Percentiles rank a stretch among this genome's conserved stretches.
These are phyloP conservation scores for Chymomyza amoena DNA, from an alignment of 2,888 invertebrate genomes.

Conservation along the genomic window DNA sequence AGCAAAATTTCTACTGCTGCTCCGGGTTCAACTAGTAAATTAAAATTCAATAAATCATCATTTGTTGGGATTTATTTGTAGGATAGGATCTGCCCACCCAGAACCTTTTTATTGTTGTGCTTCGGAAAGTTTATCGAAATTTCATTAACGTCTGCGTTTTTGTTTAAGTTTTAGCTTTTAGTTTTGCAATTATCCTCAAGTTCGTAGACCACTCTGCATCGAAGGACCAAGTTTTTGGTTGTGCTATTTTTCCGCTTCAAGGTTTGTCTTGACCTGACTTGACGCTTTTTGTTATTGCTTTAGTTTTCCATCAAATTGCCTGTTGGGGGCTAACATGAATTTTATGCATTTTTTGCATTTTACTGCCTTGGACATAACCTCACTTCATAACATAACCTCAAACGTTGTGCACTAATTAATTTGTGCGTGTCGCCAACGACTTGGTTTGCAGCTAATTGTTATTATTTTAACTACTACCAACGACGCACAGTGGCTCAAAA, in stretches of 20 bases:
- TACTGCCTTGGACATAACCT: constrained; percentile 43
- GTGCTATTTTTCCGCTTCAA: constrained; percentile 58
- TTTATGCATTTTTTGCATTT: constrained; percentile 28
- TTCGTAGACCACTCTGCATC: constrained; percentile 4
- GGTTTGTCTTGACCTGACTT: constrained; percentile 20
- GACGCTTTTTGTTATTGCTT: background rate
- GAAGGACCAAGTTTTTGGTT: constrained; percentile 45
- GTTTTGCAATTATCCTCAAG: constrained; percentile 60
- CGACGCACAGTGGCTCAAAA: too few relatives aligned
- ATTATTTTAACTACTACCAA: constrained; percentile 62
- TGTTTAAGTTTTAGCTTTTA: constrained; percentile 66
- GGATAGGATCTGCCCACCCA: constrained; percentile 21
- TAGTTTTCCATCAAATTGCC: background rate
- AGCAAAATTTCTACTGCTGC: constrained; percentile 40
- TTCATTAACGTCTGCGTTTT: constrained; percentile 73
- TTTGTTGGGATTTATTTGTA: constrained; percentile 57
- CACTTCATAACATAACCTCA: constrained; percentile 18
- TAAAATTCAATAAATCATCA: constrained; percentile 76
- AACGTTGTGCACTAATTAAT: constrained; percentile 57
- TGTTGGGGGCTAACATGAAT: constrained; percentile 7
- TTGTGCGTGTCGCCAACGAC: constrained; percentile 65
- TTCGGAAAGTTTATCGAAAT: constrained; percentile 69
- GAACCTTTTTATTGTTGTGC: background rate
- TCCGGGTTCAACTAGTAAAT: constrained; percentile 54
- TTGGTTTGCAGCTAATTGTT: constrained; percentile 66